Percentiles rank a stretch among this genome's conserved stretches.
These are phyloP conservation scores for Drosophila kepulauana DNA, from an alignment of 1,140 invertebrate genomes.

Conservation along the genomic window DNA sequence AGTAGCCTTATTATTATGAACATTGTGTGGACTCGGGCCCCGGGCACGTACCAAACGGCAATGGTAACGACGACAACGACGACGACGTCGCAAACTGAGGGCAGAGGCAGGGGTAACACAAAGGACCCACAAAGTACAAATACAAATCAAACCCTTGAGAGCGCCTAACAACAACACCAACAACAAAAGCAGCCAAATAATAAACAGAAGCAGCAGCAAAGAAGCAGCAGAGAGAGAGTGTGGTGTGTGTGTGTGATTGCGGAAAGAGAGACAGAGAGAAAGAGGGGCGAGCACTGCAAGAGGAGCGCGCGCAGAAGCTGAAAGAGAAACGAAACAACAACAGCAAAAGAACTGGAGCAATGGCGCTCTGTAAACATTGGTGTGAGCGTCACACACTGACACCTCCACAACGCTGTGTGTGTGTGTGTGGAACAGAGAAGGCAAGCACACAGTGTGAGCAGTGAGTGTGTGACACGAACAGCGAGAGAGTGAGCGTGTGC, in stretches of 20 bases:
- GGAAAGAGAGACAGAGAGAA: not conserved
- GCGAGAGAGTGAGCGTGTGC: too few species aligned
- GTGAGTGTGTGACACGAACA: not conserved
- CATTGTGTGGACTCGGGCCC: constrained; percentile 54
- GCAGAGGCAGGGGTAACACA: constrained; percentile 30
- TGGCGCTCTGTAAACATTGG: constrained; percentile 71
- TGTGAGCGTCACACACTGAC: constrained; percentile 23
- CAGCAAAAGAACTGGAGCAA: constrained; percentile 57
- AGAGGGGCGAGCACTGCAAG: constrained; percentile 2
- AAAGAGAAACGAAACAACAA: constrained; percentile 29
- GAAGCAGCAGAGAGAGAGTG: constrained; percentile 8
- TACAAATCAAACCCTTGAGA: constrained; percentile 83
- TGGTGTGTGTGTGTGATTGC: not conserved
- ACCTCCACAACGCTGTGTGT: not conserved
- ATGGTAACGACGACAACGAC: constrained; percentile 10
- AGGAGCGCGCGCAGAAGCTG: constrained; percentile 27
- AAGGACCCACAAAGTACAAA: constrained; percentile 68
- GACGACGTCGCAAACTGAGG: not conserved
- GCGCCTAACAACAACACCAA: constrained; percentile 48
- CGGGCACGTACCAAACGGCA: constrained; percentile 71
- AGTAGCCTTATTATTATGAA: constrained; percentile 84
- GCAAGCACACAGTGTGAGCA: constrained; percentile 2
- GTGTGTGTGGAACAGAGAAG: constrained; percentile 17
- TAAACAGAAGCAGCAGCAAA: constrained; percentile 50
- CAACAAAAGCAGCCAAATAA: constrained; percentile 59